phyloP scores from a whole-genome alignment of 1,140 invertebrate species.

The Philotrypesis tridentata region DNA sequence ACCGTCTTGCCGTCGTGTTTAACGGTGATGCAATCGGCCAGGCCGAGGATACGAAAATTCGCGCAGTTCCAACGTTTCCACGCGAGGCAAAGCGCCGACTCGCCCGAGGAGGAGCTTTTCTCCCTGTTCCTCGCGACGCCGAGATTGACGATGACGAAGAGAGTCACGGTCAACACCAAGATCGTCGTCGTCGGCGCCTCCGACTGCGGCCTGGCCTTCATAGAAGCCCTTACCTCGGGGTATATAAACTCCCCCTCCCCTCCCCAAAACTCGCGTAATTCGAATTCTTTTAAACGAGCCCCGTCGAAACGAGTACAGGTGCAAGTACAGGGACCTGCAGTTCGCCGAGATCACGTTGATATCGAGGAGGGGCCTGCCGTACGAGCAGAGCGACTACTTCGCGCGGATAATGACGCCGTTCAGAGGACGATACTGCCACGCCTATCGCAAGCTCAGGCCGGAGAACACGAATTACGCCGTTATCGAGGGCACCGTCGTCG shows the following conservation, averaged over 20 bases:
- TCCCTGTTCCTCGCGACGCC: conserved; percentile 71
- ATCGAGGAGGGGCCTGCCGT: conserved; percentile 79
- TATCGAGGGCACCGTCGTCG: conserved; percentile 72
- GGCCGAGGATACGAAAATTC: conserved; percentile 61
- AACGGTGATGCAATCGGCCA: conserved; percentile 63
- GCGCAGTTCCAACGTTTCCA: conserved; percentile 54
- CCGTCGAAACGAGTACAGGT: background rate
- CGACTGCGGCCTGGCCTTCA: conserved; percentile 79
- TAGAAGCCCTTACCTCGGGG: conserved; percentile 80
- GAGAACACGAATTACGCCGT: conserved; percentile 75
- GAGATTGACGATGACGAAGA: conserved; percentile 68
- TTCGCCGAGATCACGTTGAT: conserved; percentile 79
- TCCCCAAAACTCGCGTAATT: background rate
- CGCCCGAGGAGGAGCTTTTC: conserved; percentile 56
- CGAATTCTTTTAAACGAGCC: background rate
- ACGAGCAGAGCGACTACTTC: conserved; percentile 65
- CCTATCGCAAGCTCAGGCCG: conserved; percentile 72
- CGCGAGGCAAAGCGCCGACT: conserved; percentile 22
- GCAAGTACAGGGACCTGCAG: conserved; percentile 49
- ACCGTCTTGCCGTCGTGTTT: conserved; percentile 54
- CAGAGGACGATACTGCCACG: conserved; percentile 71
- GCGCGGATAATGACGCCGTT: conserved; percentile 72
- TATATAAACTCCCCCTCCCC: conserved; percentile 54
- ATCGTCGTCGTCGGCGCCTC: conserved; percentile 86
- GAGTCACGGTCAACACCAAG: conserved; percentile 75